Evolutionary conservation across 2,797 vertebrate genomes (phyloP).

Genomic region (Gila robusta): DNA sequence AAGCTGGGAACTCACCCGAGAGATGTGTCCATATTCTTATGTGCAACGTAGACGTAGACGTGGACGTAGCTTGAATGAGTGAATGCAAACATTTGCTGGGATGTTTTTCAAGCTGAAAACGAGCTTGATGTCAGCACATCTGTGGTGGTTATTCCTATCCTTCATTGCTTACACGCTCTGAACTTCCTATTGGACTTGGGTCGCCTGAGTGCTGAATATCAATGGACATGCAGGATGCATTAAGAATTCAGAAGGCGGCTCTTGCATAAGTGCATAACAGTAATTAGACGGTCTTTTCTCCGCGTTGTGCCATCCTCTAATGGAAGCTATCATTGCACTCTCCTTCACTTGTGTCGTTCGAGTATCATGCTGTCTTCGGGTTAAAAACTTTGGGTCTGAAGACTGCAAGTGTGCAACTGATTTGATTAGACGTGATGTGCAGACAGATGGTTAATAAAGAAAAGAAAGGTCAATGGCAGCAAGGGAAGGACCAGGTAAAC

Average conservation of each 20-base stretch:
- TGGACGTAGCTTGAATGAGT: background rate
- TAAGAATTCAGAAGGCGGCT: conserved; percentile 56
- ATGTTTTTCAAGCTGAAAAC: conserved; percentile 23
- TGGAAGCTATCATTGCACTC: conserved; percentile 42
- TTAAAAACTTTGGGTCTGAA: conserved; percentile 14
- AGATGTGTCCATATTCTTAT: background rate
- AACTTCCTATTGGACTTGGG: background rate
- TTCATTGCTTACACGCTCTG: background rate
- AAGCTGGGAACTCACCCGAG: background rate
- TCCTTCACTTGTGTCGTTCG: background rate
- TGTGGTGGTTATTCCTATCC: conserved; percentile 10
- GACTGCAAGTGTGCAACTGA: conserved; percentile 1
- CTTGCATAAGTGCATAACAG: conserved; percentile 59
- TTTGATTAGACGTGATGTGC: conserved; percentile 26
- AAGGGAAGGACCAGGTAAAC: background rate
- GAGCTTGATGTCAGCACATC: conserved; percentile 14
- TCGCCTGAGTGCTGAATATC: conserved; percentile 55
- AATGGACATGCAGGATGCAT: conserved; percentile 42
- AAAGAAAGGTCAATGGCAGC: background rate
- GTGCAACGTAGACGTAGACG: background rate
- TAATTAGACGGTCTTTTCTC: conserved; percentile 59
- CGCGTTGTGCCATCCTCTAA: conserved; percentile 51
- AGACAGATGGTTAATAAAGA: conserved; percentile 18
- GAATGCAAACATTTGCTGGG: background rate
- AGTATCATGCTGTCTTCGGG: background rate